Percentiles rank a stretch among this genome's conserved stretches.
phyloP scores from a whole-genome alignment of 2,113 vertebrate species.

The Sus scrofa region DNA sequence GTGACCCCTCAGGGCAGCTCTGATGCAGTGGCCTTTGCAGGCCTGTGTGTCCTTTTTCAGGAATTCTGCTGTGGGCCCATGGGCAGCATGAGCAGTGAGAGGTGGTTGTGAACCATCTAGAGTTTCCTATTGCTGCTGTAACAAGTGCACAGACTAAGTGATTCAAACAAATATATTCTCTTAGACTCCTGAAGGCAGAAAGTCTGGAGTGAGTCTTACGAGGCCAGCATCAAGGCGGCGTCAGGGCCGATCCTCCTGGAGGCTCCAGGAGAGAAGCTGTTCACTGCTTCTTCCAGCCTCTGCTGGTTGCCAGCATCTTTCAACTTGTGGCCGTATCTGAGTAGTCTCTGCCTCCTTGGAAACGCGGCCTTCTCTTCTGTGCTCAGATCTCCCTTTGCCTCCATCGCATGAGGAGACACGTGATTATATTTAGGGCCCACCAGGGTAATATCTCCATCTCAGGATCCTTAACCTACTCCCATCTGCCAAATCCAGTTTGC shows the following conservation, averaged over 20 bases:
- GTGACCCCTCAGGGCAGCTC: neutral
- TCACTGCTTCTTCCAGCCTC: neutral
- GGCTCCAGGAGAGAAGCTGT: neutral
- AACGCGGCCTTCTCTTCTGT: neutral
- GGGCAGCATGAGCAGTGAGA: too few species aligned
- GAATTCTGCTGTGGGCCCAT: too few species aligned
- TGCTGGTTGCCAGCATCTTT: neutral
- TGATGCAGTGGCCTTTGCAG: accelerated
- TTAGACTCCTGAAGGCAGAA: neutral
- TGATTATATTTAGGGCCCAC: too few species aligned
- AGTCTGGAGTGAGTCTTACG: neutral
- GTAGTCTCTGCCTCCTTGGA: neutral
- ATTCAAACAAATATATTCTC: neutral
- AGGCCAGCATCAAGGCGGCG: neutral
- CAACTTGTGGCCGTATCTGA: neutral
- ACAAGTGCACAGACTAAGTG: neutral
- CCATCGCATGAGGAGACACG: neutral
- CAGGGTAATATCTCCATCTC: neutral
- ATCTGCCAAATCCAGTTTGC: accelerated
- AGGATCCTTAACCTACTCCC: neutral
- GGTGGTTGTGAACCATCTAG: accelerated
- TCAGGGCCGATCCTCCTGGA: accelerated
- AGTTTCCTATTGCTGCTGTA: neutral
- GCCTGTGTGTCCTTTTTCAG: too few species aligned
- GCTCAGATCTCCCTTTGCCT: neutral